Base-by-base conservation (phyloP, 2,888 invertebrate species). In the Bugula neritina region DNA sequence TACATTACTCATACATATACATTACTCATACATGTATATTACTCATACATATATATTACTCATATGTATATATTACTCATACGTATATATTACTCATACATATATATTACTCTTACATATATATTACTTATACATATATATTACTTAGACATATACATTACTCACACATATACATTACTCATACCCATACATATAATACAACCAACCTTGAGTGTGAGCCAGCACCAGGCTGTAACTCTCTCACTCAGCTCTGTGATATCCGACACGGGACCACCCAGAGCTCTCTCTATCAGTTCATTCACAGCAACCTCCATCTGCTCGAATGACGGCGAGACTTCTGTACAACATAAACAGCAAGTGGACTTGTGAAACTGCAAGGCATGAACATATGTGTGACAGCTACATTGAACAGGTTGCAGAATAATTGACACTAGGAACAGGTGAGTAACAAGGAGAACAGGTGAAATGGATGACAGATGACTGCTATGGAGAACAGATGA, bases 251-350 rank as follows among this genome's bases (percentile, higher is more conserved):
- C 87, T 25, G 88, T 87, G 35, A 72, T 76, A 58, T 77, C 75
- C 34, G 21, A 5, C 43, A 17, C 5, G 71, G 52, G 21, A 71
- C 82, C 71, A 79, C 21, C 27, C 27, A 34, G n/a, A 31, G 35
- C 35, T 31, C 0, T 71, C 27, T 73, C 79, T 57, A 91, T 88
- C 57, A 89, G 84, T 73, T 87, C 83, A 75, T 89, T 87, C 71
- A 92, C 87, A 78, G 91, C 90, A 73, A 88, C 87, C 78, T 89
- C 90, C 87, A 92, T 91, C 82, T 91, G 90, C 71, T 90, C 90
- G 82, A 92, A 92, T 74, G 91, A 91, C 5, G 91, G 90, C 69
- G 89, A 88, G 69, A 84, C 83, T 72, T 85, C 86, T 85, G 79
- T 52, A 76, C 72, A 54, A n/a, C n/a, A n/a, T n/a, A n/a, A n/a